Conservation (phyloP, 2,797 vertebrate genomes). For the Eupleurogrammus muticus region DNA sequence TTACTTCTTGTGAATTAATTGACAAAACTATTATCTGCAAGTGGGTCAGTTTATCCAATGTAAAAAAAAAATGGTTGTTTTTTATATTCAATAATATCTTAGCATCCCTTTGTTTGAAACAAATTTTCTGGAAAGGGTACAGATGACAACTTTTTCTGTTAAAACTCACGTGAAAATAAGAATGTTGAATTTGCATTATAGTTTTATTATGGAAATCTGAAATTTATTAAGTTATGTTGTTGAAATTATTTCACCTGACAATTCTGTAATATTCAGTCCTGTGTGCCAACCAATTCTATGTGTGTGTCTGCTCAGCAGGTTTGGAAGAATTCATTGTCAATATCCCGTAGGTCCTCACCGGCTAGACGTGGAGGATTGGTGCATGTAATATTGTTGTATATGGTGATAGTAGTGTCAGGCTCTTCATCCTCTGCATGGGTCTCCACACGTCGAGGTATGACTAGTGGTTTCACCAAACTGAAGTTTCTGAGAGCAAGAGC, state of each 20-base stretch:
- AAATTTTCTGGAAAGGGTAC: conserved; percentile 7
- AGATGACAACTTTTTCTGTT: background rate
- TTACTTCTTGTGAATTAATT: background rate
- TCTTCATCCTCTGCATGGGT: conserved; percentile 90
- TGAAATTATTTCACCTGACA: conserved; percentile 4
- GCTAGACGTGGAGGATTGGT: conserved; percentile 80
- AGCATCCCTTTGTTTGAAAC: background rate
- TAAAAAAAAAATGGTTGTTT: background rate
- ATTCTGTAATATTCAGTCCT: background rate
- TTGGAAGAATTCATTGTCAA: conserved; percentile 83
- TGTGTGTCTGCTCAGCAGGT: conserved; percentile 82
- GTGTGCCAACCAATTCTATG: background rate
- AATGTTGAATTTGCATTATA: conserved; percentile 8
- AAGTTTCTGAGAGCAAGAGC: conserved; percentile 87
- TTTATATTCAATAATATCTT: conserved; percentile 10
- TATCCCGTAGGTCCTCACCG: conserved; percentile 90
- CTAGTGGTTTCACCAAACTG: conserved; percentile 81
- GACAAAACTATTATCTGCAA: background rate
- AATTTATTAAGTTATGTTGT: conserved; percentile 4
- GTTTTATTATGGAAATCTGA: conserved; percentile 21
- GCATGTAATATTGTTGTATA: conserved; percentile 96
- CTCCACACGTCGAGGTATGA: conserved; percentile 89
- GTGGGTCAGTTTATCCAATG: background rate
- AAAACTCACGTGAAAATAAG: background rate
- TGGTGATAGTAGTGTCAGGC: conserved; percentile 82